Percentiles rank a stretch among this genome's conserved stretches.
phyloP scores from a whole-genome alignment of 2,888 invertebrate species.

The Calameuta idolon region DNA sequence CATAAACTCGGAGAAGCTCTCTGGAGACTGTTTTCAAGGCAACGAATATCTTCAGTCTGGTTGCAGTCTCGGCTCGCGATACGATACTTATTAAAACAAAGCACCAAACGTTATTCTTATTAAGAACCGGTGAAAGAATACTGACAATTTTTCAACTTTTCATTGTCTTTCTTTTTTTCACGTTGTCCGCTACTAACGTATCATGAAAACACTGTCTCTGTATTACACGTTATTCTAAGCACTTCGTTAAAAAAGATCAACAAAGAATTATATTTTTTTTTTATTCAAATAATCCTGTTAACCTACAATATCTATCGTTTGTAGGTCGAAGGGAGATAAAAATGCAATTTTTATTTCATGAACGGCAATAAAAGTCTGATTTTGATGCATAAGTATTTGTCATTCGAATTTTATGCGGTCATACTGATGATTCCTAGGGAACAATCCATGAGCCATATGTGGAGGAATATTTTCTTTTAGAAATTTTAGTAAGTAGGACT shows the following conservation, averaged over 20 bases:
- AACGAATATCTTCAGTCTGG: constrained; percentile 9
- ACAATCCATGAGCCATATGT: background rate
- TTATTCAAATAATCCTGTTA: background rate
- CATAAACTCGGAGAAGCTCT: constrained; percentile 38
- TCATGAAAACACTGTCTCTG: background rate
- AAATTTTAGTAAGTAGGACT: background rate
- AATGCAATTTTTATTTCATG: background rate
- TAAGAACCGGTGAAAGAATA: background rate
- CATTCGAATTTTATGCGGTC: background rate
- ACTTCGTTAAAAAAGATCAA: background rate
- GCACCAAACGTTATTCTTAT: background rate
- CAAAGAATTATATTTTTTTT: background rate
- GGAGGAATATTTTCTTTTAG: background rate
- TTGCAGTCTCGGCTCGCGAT: constrained; percentile 6
- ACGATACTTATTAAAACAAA: constrained; percentile 7
- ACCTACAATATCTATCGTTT: background rate
- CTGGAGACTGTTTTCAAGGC: constrained; percentile 1
- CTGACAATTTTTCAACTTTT: background rate
- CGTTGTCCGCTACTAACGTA: background rate
- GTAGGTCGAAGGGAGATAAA: background rate
- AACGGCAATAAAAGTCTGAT: background rate
- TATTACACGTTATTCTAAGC: background rate
- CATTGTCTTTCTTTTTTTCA: background rate
- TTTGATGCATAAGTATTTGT: background rate
- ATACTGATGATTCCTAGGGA: background rate